Base-by-base conservation (phyloP, 2,888 invertebrate species). In the Pelosia muscerda region DNA sequence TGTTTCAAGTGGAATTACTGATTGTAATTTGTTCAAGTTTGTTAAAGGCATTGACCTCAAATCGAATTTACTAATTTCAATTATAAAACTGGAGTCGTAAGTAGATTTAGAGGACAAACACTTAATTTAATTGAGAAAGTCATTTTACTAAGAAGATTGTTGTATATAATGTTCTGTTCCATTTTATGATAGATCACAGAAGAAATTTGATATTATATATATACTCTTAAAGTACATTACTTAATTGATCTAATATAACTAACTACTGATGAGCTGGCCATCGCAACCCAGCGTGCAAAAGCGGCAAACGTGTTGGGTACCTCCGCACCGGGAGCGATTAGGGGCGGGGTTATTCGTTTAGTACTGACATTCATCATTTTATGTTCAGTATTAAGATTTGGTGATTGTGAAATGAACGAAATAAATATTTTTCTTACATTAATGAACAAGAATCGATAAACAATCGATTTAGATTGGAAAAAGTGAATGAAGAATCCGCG, bases 1-100 rank as follows among this genome's bases (percentile, higher is more conserved):
- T 71, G 68, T 65, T 38, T 62, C 31, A 26, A 61, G 23, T 61
- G 28, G 58, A 67, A 63, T 63, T 62, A 53, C 60, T 57, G 55
- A 62, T 65, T 56, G 56, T 56, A 59, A 65, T 34, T 58, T 28
- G 56, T 68, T 65, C 61, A 34, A 49, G 31, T 55, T 68, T 9
- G 66, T 5, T 31, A 61, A 61, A 63, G 54, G n/a, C 22, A 28
- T 62, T 26, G 22, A 49, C 22, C 22, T 26, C 19, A 49, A 22
- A 28, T 55, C n/a, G 22, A 38, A 42, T 53, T 66, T 26, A 38
- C 28, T 13, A 31, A 49, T 31, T 49, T 2, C 23, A 56, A n/a
- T 22, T 60, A 25, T 13, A 55, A 10, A 23, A 25, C 25, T 60
- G 38, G 26, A 26, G 26, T 42, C 42, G 19, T 26, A 26, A 42